phyloP scores from a whole-genome alignment of 2,888 invertebrate genomes.

The Stenoptilia bipunctidactyla region DNA sequence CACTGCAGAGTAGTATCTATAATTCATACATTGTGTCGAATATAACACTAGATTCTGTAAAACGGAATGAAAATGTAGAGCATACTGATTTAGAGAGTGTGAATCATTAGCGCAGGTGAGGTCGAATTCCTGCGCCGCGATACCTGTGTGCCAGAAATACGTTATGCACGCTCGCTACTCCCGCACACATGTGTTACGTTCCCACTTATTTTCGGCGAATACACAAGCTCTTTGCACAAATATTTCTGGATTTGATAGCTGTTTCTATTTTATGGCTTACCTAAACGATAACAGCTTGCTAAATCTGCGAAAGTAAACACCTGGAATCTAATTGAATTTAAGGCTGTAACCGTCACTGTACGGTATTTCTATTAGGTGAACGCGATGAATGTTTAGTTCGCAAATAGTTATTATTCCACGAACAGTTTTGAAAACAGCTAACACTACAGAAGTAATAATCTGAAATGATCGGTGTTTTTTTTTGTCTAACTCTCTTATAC shows the following conservation, averaged over 20 bases:
- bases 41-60: too few relatives aligned
- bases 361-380: too few relatives aligned
- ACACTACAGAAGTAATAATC: too few relatives aligned
- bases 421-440: too few relatives aligned
- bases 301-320: too few relatives aligned
- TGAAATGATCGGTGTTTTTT: too few relatives aligned
- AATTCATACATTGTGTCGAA: too few relatives aligned
- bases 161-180: constrained; percentile 37
- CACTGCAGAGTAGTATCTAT: too few relatives aligned
- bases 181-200: constrained; percentile 22
- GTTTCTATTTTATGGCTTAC: constrained; percentile 12
- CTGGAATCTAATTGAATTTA: constrained; percentile 1
- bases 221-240: constrained; percentile 26
- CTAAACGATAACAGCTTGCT: background rate
- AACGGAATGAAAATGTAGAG: constrained; percentile 29
- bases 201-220: constrained; percentile 35
- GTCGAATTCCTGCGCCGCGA: constrained; percentile 60
- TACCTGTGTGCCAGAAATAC: constrained; percentile 67
- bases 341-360: too few relatives aligned
- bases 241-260: constrained; percentile 26
- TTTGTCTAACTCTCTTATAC: too few relatives aligned
- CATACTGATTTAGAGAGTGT: constrained; percentile 62
- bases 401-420: too few relatives aligned
- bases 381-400: too few relatives aligned
- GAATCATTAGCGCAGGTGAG: constrained; percentile 65